Evolutionary conservation across 2,113 vertebrate genomes (phyloP), one percentile per base, ranked within the genome.

Genomic region (Mohoua ochrocephala): DNA sequence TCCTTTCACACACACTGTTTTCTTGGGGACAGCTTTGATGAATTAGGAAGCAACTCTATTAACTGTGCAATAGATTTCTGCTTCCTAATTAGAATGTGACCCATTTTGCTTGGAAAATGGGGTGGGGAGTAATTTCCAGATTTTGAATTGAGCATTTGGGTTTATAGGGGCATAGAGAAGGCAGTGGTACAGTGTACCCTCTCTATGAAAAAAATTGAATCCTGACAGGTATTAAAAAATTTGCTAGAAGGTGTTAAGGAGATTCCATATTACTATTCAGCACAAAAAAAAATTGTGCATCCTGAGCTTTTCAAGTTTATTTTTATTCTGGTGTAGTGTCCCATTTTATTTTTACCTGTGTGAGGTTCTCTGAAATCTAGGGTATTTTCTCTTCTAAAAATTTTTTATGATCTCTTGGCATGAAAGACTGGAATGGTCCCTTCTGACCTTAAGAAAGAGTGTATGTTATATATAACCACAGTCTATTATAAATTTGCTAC

Each of bases 391-490:
- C 39, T 84, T 87, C 45, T 90, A 68, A 84, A 79, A 91, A 15
- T 39, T 88, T 88, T 65, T 94, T 92, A 71, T 94, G 60, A 84
- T 95, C 86, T 93, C 41, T 68, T 91, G 83, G 56, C 76, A 73
- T 94, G 92, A 95, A 95, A 96, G 47, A 92, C 44, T 61, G 35
- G 28, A 89, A 13, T 75, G 64, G 56, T 91, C 33, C 44, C 68
- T 94, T 94, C 85, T 96, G 93, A 90, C 95, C 88, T 91, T 91
- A 94, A 91, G 71, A 87, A 86, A 84, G 27, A 64, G 30, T 81
- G n/a, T 7, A 15, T 86, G 76, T 91, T 96, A 96, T 95, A 96
- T 95, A 93, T 96, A 95, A 90, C 85, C 57, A 23, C 47, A 71
- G 41, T 39, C 83, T 96, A 50, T 94, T 94, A 86, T 87, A 91